Evolutionary conservation across 1,140 invertebrate genomes (phyloP).

Genomic region (Stegodyphus dumicola): DNA sequence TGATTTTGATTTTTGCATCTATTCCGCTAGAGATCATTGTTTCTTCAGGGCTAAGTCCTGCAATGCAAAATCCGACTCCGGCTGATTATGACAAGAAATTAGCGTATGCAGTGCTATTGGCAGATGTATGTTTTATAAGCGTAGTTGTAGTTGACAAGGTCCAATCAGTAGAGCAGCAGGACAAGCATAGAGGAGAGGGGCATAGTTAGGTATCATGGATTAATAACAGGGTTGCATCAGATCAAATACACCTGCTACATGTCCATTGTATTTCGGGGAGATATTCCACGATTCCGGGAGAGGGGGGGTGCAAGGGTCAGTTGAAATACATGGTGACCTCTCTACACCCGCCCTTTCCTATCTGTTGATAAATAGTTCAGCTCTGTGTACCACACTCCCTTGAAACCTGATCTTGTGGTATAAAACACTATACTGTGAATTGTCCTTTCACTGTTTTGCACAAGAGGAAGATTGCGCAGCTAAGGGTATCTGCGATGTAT

Average conservation of each 20-base stretch:
- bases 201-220: conserved; percentile 48
- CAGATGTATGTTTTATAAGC: conserved; percentile 37
- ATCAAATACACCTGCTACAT: conserved; percentile 53
- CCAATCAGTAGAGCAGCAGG: conserved; percentile 39
- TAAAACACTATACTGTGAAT: not conserved
- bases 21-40: too few relatives aligned
- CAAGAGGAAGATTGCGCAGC: too few relatives aligned
- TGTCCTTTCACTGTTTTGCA: too few relatives aligned
- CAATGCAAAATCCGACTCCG: too few relatives aligned
- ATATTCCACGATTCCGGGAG: conserved; percentile 12
- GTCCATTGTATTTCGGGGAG: conserved; percentile 40
- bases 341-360: not conserved
- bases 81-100: conserved; percentile 6
- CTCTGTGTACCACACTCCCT: not conserved
- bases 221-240: conserved; percentile 46
- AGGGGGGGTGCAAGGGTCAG: conserved; percentile 11
- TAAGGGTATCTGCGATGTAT: too few relatives aligned
- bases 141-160: conserved; percentile 27
- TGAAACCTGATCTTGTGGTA: not conserved
- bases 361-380: not conserved
- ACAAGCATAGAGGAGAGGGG: conserved; percentile 20
- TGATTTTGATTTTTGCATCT: too few relatives aligned
- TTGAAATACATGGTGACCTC: not conserved
- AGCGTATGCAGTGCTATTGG: conserved; percentile 3
- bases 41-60: not conserved